phyloP scores from a whole-genome alignment of 2,113 vertebrate genomes.

The Ophthalmolycus amberensis region DNA sequence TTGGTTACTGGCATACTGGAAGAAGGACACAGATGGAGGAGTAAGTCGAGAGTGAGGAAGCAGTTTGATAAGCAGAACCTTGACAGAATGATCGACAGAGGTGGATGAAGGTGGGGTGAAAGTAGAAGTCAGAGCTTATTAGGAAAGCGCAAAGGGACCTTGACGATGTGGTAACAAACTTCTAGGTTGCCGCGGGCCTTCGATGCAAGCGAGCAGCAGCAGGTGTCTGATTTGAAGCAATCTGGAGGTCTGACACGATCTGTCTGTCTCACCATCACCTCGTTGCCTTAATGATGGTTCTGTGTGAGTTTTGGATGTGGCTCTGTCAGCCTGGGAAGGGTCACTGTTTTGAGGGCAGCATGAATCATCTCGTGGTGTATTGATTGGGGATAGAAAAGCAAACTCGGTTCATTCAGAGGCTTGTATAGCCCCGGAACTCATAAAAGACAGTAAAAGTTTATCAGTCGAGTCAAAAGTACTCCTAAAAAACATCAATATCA shows the following conservation, averaged over 20 bases:
- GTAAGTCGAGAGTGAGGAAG: neutral
- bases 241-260: slow-evolving; percentile 38
- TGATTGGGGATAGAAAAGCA: slow-evolving; percentile 20
- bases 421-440: neutral
- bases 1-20: slow-evolving; percentile 48
- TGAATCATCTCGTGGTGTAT: slow-evolving; percentile 32
- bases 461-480: neutral
- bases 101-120: slow-evolving; percentile 8
- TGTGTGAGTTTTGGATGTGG: neutral
- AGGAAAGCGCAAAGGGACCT: slow-evolving; percentile 46
- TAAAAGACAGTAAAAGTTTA: neutral
- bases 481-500: slow-evolving; percentile 11
- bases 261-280: slow-evolving; percentile 27
- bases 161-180: slow-evolving; percentile 56
- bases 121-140: slow-evolving; percentile 48
- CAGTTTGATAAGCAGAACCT: slow-evolving; percentile 17
- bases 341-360: slow-evolving; percentile 33
- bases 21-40: slow-evolving; percentile 42
- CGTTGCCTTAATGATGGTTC: slow-evolving; percentile 63
- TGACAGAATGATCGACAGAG: slow-evolving; percentile 25
- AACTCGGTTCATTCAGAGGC: neutral
- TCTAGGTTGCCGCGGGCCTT: slow-evolving; percentile 6
- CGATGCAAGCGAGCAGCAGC: slow-evolving; percentile 29
- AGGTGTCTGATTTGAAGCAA: slow-evolving; percentile 44
- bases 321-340: slow-evolving; percentile 14